Evolutionary conservation across 2,113 vertebrate genomes (phyloP), one percentile per base, ranked within the genome.

Genomic region (Psophia crepitans): DNA sequence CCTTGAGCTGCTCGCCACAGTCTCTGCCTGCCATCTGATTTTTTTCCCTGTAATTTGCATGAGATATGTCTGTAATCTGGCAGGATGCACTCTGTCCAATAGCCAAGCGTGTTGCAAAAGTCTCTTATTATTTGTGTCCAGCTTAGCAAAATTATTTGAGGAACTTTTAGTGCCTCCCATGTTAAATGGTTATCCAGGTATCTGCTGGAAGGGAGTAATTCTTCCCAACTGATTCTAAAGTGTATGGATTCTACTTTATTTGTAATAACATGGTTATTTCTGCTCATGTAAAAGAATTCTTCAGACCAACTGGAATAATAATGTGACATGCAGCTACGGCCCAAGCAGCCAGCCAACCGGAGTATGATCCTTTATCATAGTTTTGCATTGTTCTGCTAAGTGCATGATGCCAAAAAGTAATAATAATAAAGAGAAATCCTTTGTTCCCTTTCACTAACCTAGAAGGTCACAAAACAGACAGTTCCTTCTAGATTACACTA

Each of bases 401-500:
- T 96, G 94, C 89, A 39, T 35, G 80, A 87, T 97, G 97, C 98
- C 98, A 98, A 98, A 97, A 94, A 93, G 95, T 96, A 98, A 93
- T 97, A 98, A 96, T 98, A 98, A 98, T 93, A 93, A 96, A 94
- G 97, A 98, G 73, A 97, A 98, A 95, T 96, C 97, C 94, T 97
- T 97, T 97, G 95, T 97, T 98, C 97, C 93, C 96, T 98, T 98
- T 98, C 96, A 96, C 97, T 97, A 98, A 96, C 96, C 76, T 96
- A 95, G 98, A 98, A 98, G 98, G 98, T 98, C 98, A 98, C 89
- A 97, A 98, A 97, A 98, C 97, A 97, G 95, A 96, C 98, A 97
- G 98, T 98, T 98, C 98, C 97, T 98, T 98, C 97, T 98, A 98
- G 98, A 98, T 98, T 98, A 97, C 97, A 97, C 97, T 91, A 98